A percentile compares a stretch with the other conserved stretches of the same genome.
phyloP scores from a whole-genome alignment of 2,888 invertebrate genomes.

The Pterostichus niger region DNA sequence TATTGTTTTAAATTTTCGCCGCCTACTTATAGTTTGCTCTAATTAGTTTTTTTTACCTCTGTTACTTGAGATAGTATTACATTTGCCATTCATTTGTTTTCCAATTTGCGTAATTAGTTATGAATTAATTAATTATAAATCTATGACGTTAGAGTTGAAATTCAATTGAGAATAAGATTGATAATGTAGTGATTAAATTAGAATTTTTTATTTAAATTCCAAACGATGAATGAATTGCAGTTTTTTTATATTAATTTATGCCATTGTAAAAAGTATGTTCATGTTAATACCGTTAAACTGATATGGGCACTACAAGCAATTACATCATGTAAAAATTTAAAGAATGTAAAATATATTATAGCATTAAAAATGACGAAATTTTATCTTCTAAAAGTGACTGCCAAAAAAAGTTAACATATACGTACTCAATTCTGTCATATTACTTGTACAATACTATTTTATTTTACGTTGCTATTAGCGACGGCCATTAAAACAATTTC shows the following conservation, averaged over 20 bases:
- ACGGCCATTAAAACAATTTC: no score
- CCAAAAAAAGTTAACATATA: no score
- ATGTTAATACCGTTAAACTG: neutral
- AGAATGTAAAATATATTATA: neutral
- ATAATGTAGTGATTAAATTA: neutral
- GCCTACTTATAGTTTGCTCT: conserved; percentile 8
- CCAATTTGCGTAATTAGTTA: neutral
- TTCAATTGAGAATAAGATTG: neutral
- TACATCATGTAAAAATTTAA: conserved; percentile 3
- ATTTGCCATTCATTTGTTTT: neutral
- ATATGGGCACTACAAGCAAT: neutral
- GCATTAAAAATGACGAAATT: neutral
- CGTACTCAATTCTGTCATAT: no score
- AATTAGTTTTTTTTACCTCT: conserved; percentile 7
- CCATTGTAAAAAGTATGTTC: conserved; percentile 5
- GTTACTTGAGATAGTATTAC: conserved; percentile 1
- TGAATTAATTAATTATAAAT: conserved; percentile 4
- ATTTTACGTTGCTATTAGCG: no score
- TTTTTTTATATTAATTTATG: neutral
- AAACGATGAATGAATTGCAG: neutral
- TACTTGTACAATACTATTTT: no score
- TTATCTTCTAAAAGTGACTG: neutral
- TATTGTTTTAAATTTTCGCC: neutral
- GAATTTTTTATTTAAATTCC: conserved; percentile 12
- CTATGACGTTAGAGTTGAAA: neutral